Evolutionary conservation across 2,888 invertebrate species (phyloP).

Genomic region (Syrphus vitripennis): DNA sequence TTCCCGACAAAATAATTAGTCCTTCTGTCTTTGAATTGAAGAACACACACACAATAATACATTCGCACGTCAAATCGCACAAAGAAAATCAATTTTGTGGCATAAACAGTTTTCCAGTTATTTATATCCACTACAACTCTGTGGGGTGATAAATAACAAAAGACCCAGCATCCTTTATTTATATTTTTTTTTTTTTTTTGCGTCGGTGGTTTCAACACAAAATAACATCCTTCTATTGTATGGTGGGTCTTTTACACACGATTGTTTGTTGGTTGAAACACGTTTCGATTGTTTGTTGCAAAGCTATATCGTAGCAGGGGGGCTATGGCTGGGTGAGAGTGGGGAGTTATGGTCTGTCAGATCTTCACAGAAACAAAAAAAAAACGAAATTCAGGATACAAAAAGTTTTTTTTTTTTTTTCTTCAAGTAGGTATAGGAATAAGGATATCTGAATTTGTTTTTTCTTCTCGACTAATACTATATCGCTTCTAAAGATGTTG

Average conservation of each 20-base stretch:
- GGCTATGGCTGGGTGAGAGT: not conserved
- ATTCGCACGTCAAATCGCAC: slow-evolving; percentile 24
- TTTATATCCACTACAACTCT: not conserved
- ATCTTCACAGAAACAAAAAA: slow-evolving; percentile 2
- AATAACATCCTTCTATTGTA: slow-evolving; percentile 58
- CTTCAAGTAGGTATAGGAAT: slow-evolving; percentile 40
- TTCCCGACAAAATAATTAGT: slow-evolving; percentile 69
- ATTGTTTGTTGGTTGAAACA: slow-evolving; percentile 60
- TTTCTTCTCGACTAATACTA: not conserved
- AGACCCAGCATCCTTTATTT: slow-evolving; percentile 67
- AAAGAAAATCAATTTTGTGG: slow-evolving; percentile 58
- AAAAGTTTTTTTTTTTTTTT: slow-evolving; percentile 46
- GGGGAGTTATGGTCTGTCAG: slow-evolving; percentile 12
- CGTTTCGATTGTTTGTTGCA: slow-evolving; percentile 66
- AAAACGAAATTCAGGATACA: slow-evolving; percentile 23
- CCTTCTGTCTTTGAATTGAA: not conserved
- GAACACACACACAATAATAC: not conserved
- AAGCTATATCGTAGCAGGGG: slow-evolving; percentile 21
- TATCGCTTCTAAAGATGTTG: slow-evolving; percentile 46
- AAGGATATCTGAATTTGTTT: slow-evolving; percentile 48
- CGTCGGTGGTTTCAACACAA: slow-evolving; percentile 38
- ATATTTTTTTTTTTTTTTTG: not conserved
- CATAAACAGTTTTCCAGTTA: slow-evolving; percentile 66
- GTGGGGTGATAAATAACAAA: slow-evolving; percentile 66
- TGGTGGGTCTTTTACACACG: slow-evolving; percentile 23